Conservation (phyloP, 2,888 invertebrate genomes). For the Mellilla xanthometata region DNA sequence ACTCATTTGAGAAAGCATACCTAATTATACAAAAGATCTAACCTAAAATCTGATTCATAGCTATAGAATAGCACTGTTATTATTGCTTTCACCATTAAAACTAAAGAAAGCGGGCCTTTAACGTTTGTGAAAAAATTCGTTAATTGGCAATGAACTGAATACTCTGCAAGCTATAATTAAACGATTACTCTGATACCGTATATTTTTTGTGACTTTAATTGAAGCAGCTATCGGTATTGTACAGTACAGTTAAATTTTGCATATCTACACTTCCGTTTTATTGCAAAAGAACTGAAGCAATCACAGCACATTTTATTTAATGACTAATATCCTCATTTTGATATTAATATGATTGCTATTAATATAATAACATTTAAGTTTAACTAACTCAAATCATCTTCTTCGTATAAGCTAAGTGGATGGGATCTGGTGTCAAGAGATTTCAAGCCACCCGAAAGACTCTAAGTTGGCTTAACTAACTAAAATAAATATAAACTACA, state of each 20-base stretch:
- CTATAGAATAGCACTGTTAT: neutral
- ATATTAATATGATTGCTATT: too few species aligned
- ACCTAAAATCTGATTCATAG: neutral
- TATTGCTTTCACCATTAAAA: conserved; percentile 20
- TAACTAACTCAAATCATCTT: too few species aligned
- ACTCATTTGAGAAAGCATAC: conserved; percentile 9
- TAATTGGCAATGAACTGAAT: conserved; percentile 22
- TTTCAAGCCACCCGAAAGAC: too few species aligned
- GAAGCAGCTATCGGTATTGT: conserved; percentile 2
- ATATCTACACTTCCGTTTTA: conserved; percentile 7
- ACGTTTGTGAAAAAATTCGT: conserved; percentile 15
- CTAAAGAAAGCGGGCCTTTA: conserved; percentile 19
- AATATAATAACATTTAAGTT: too few species aligned
- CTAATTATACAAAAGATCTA: conserved; percentile 1
- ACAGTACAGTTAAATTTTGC: conserved; percentile 11
- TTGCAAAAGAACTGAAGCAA: too few species aligned
- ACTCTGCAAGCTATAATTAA: conserved; percentile 9
- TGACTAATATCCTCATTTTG: too few species aligned
- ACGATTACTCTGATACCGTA: conserved; percentile 16
- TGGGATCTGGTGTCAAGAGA: too few species aligned
- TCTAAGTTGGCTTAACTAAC: too few species aligned
- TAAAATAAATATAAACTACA: too few species aligned
- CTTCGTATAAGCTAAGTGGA: too few species aligned
- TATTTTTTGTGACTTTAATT: conserved; percentile 19
- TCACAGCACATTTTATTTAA: too few species aligned